Evolutionary conservation across 92 coral and sea anemone genomes (phyloP).

Genomic region (Paramuricea clavata): DNA sequence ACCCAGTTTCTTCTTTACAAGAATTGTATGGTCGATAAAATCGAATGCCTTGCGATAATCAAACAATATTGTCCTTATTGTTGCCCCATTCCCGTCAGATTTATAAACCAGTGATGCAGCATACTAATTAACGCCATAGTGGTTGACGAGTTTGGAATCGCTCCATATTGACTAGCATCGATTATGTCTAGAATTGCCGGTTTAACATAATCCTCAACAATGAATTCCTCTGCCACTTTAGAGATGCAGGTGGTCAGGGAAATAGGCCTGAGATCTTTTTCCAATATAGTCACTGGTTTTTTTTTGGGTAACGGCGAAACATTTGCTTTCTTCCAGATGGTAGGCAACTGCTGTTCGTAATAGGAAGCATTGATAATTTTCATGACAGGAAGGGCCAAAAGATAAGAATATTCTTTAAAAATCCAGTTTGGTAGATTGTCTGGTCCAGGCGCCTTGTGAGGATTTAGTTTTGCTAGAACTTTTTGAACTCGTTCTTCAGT

Average conservation of each 20-base stretch:
- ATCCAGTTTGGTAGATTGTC: too few species aligned
- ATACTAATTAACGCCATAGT: too few species aligned
- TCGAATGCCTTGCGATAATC: background rate
- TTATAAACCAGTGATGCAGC: background rate
- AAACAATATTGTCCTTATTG: background rate
- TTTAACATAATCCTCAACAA: conserved; percentile 50
- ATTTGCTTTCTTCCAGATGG: conserved; percentile 57
- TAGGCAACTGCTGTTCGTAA: conserved; percentile 54
- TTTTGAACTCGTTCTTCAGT: too few species aligned
- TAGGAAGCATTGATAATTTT: conserved; percentile 49
- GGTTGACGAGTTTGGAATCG: too few species aligned
- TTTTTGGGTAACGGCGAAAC: conserved; percentile 39
- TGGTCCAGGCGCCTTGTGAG: too few species aligned
- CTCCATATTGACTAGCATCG: background rate
- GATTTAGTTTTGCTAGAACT: too few species aligned
- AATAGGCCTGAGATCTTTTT: conserved; percentile 59
- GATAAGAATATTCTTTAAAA: conserved; percentile 51
- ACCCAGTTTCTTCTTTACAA: background rate
- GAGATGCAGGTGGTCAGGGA: conserved; percentile 46
- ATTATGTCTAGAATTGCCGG: conserved; percentile 59
- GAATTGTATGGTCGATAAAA: background rate
- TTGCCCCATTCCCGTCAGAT: background rate
- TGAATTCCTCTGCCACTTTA: conserved; percentile 43
- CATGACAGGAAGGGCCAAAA: conserved; percentile 53
- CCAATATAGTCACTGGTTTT: conserved; percentile 39